These are phyloP conservation scores for Petrosia ficiformis DNA, from an alignment of 37 sponge, comb jelly and placozoan species.

Conservation along the genomic window DNA sequence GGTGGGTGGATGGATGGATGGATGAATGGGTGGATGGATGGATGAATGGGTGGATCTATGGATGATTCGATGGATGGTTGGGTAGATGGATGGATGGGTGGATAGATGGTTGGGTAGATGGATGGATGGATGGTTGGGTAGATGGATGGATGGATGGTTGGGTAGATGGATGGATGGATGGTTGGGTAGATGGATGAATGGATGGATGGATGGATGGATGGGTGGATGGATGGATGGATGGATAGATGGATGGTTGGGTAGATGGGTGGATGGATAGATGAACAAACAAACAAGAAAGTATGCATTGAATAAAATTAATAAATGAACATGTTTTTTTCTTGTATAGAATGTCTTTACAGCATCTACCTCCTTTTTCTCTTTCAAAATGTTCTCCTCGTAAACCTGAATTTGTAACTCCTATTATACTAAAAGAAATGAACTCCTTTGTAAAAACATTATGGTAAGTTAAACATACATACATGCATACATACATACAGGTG, in stretches of 20 bases:
- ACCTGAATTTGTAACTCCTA: constrained; percentile 64
- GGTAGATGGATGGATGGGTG: background rate
- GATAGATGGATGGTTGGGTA: background rate
- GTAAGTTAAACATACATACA: constrained; percentile 4
- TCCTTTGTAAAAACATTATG: constrained; percentile 58
- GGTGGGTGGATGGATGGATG: background rate
- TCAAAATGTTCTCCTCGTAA: constrained; percentile 51
- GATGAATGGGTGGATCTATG: background rate
- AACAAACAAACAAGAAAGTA: background rate
- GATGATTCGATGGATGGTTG: too few species aligned
- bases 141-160: background rate
- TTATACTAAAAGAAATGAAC: constrained; percentile 66
- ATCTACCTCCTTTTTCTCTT: constrained; percentile 66
- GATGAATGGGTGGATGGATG: background rate
- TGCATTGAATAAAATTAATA: background rate
- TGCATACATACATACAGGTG: too few species aligned
- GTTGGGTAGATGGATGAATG: background rate
- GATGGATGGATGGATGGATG: background rate
- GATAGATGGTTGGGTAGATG: background rate
- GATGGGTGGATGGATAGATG: background rate
- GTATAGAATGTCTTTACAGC: constrained; percentile 33
- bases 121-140: background rate
- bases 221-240: background rate
- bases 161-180: background rate
- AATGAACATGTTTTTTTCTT: background rate